Evolutionary conservation across 2,113 vertebrate genomes (phyloP).

Genomic region (Neopipo cinnamomea): DNA sequence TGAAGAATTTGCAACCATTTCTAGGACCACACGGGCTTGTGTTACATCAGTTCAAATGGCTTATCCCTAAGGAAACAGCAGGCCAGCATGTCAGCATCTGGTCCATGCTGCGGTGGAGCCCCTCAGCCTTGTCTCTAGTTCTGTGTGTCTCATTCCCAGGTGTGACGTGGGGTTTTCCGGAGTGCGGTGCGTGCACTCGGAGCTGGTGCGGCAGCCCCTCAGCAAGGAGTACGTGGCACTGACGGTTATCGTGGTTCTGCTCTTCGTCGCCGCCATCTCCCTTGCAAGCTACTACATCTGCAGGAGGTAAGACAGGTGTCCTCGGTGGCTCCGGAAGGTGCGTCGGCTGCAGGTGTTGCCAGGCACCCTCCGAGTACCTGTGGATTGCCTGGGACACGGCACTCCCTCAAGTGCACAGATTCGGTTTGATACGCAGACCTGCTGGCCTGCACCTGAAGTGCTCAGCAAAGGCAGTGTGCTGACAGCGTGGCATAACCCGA

Average conservation of each 20-base stretch:
- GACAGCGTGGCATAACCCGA: rapidly evolving
- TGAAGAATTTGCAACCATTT: neutral
- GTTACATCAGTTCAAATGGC: neutral
- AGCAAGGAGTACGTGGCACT: constrained; percentile 74
- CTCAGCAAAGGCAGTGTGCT: neutral
- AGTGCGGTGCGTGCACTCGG: constrained; percentile 72
- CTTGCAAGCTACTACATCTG: constrained; percentile 70
- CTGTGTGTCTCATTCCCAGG: neutral
- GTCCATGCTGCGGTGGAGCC: neutral
- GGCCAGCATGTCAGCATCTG: neutral
- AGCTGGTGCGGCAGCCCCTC: constrained; percentile 69
- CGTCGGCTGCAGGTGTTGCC: neutral
- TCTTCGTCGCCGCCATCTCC: constrained; percentile 29
- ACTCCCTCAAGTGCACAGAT: rapidly evolving
- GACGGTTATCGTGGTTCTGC: constrained; percentile 54
- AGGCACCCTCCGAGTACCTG: neutral
- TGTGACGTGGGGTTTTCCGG: constrained; percentile 75
- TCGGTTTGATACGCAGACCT: rapidly evolving
- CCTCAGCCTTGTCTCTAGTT: rapidly evolving
- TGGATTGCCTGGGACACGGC: rapidly evolving
- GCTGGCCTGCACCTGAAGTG: rapidly evolving
- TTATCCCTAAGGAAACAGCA: neutral
- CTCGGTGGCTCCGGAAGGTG: rapidly evolving
- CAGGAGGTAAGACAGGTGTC: constrained; percentile 60
- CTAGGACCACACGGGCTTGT: rapidly evolving